phyloP scores from a whole-genome alignment of 2,113 vertebrate genomes.

The Pyrgilauda ruficollis region DNA sequence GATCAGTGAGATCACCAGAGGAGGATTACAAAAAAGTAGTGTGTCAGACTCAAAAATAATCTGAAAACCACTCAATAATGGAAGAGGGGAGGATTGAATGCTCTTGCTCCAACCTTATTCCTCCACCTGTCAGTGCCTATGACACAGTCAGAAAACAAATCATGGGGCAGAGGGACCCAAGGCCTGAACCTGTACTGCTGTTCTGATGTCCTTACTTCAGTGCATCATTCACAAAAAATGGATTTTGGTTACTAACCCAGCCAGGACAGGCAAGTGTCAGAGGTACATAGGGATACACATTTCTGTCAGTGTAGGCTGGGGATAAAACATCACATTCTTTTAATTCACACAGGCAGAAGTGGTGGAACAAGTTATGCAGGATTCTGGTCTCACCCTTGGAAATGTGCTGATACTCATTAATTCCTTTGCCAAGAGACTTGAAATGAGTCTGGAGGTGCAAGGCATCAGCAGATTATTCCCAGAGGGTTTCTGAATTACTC shows the following conservation, averaged over 20 bases:
- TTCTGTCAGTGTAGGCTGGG: not conserved
- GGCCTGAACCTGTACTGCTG: not conserved
- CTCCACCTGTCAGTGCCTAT: not conserved
- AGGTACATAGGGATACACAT: not conserved
- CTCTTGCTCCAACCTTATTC: not conserved
- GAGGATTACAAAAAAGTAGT: not conserved
- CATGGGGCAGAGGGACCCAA: not conserved
- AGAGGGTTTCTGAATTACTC: constrained; percentile 15
- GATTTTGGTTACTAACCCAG: not conserved
- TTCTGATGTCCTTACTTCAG: fast-evolving
- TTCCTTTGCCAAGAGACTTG: not conserved
- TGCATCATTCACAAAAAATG: not conserved
- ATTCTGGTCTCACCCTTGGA: constrained; percentile 9
- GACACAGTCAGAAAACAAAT: not conserved
- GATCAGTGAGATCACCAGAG: not conserved
- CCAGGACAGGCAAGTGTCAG: not conserved
- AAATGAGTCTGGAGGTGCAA: not conserved
- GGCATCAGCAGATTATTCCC: not conserved
- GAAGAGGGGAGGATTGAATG: not conserved
- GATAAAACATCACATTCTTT: not conserved
- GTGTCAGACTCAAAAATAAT: not conserved
- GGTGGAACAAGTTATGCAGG: not conserved
- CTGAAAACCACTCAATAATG: not conserved
- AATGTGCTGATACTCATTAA: constrained; percentile 12
- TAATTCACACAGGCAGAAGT: not conserved